phyloP scores from a whole-genome alignment of 2,888 invertebrate genomes.

The Apomyelois bistriatella region DNA sequence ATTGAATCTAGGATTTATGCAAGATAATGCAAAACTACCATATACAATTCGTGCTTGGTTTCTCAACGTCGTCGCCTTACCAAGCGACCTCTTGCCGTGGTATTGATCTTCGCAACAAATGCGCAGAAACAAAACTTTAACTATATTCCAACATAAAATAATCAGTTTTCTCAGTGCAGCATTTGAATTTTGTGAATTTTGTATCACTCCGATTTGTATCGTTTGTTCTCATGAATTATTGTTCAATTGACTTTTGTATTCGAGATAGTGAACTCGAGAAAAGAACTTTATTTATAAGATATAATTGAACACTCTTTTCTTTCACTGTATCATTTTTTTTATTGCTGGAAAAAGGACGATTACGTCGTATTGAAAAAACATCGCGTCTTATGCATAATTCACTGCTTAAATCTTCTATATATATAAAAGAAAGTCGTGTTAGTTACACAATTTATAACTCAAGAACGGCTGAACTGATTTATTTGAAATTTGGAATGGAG shows the following conservation, averaged over 20 bases:
- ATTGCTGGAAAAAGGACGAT: no score
- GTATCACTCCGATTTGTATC: neutral
- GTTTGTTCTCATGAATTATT: neutral
- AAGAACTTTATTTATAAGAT: neutral
- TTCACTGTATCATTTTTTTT: neutral
- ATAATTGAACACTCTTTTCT: neutral
- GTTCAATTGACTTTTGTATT: neutral
- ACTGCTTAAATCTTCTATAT: no score
- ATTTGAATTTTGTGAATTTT: slow-evolving; percentile 5
- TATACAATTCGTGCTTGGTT: slow-evolving; percentile 12
- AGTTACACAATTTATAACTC: no score
- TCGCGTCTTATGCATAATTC: no score
- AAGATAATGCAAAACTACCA: neutral
- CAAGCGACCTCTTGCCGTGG: slow-evolving; percentile 21
- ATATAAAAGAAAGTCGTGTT: no score
- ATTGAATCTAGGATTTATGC: slow-evolving; percentile 3
- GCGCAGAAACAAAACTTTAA: slow-evolving; percentile 8
- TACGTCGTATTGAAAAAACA: no score
- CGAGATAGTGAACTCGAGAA: neutral
- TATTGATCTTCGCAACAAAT: slow-evolving; percentile 26
- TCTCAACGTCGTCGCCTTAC: slow-evolving; percentile 19
- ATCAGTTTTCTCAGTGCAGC: neutral
- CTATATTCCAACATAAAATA: neutral
- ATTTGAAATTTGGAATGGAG: no score
- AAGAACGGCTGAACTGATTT: no score